phyloP scores from a whole-genome alignment of 2,797 vertebrate species.

The Apodemus agrarius region DNA sequence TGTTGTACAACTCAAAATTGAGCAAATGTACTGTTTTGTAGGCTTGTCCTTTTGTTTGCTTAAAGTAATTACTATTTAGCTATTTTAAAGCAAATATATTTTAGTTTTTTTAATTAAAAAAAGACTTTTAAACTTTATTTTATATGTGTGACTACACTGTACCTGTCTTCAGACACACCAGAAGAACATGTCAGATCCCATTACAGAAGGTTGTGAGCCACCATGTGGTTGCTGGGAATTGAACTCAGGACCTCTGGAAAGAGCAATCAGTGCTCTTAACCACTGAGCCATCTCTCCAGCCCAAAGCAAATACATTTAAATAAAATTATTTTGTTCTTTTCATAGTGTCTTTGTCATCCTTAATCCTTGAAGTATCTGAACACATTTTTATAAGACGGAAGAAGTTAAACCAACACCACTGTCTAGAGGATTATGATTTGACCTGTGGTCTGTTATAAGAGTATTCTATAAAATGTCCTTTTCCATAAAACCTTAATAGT shows the following conservation, averaged over 20 bases:
- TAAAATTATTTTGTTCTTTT: conserved; percentile 15
- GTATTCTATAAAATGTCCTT: neutral
- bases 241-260: too few relatives aligned
- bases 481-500: conserved; percentile 6
- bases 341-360: neutral
- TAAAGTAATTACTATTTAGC: conserved; percentile 15
- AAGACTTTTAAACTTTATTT: too few relatives aligned
- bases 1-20: neutral
- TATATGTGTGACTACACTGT: too few relatives aligned
- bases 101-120: too few relatives aligned
- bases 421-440: neutral
- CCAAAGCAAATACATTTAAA: conserved; percentile 43
- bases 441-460: neutral
- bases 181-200: too few relatives aligned
- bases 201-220: too few relatives aligned
- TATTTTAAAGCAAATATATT: neutral
- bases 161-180: too few relatives aligned
- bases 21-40: neutral
- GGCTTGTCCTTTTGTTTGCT: conserved; percentile 44
- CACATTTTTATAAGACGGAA: conserved; percentile 31
- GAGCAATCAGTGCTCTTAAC: too few relatives aligned
- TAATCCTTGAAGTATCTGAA: conserved; percentile 37
- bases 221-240: too few relatives aligned
- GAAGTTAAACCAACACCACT: neutral
- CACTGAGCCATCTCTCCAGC: too few relatives aligned